Conservation (phyloP, 2,888 invertebrate species). For the Atethmia centrago region DNA sequence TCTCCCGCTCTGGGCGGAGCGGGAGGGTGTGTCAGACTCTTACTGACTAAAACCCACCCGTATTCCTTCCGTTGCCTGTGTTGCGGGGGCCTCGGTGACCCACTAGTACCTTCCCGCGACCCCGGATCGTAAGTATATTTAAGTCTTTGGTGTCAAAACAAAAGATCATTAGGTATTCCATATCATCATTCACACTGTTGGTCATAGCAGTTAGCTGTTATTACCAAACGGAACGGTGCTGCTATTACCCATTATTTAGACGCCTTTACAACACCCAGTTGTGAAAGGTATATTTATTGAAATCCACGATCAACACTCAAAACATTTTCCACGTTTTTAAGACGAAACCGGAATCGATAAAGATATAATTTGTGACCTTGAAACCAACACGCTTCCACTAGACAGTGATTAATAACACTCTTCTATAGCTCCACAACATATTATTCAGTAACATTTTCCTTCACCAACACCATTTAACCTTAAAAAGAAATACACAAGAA, state of each 20-base stretch:
- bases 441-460: constrained; percentile 11
- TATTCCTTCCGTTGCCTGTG: no score
- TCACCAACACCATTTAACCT: constrained; percentile 27
- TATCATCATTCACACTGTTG: neutral
- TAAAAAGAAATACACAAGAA: constrained; percentile 34
- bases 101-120: no score
- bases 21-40: no score
- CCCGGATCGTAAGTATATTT: no score
- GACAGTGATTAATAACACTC: constrained; percentile 3
- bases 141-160: no score
- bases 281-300: neutral
- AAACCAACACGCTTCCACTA: neutral
- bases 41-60: no score
- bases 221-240: no score
- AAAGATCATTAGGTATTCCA: neutral
- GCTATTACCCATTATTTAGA: neutral
- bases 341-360: neutral
- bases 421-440: neutral
- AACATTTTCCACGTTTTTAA: neutral
- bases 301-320: neutral
- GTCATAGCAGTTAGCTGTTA: neutral
- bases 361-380: neutral
- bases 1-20: no score
- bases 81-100: no score
- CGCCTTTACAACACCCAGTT: neutral